Evolutionary conservation across 2,797 vertebrate genomes (phyloP).

Genomic region (Lithobates sylvaticus): DNA sequence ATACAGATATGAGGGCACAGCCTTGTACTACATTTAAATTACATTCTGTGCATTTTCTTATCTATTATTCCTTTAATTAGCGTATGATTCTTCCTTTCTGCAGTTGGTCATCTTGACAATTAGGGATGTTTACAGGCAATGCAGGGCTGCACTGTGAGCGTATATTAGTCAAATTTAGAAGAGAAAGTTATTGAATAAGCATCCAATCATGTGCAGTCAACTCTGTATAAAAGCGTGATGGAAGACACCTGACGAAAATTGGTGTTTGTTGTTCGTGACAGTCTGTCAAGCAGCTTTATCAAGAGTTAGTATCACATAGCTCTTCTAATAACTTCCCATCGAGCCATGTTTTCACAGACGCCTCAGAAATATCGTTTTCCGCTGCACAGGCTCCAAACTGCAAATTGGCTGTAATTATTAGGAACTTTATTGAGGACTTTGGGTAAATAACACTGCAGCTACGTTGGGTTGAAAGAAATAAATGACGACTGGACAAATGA

Average conservation of each 20-base stretch:
- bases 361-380: slow-evolving; percentile 15
- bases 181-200: background rate
- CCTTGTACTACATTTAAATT: too few relatives aligned
- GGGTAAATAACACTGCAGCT: slow-evolving; percentile 3
- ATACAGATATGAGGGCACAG: too few relatives aligned
- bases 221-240: background rate
- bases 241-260: background rate
- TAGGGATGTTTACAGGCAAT: background rate
- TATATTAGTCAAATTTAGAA: background rate
- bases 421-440: background rate
- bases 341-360: background rate
- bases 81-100: background rate
- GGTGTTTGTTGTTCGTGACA: slow-evolving; percentile 19
- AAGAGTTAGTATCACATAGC: background rate
- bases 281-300: slow-evolving; percentile 16
- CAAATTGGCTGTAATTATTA: slow-evolving; percentile 24
- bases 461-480: background rate
- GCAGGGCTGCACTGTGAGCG: background rate
- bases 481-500: background rate
- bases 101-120: background rate
- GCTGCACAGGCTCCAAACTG: slow-evolving; percentile 7
- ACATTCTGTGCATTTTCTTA: too few relatives aligned
- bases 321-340: background rate
- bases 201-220: background rate
- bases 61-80: too few relatives aligned